Evolutionary conservation across 92 coral and sea anemone genomes (phyloP).

Genomic region (Siderastrea siderea): DNA sequence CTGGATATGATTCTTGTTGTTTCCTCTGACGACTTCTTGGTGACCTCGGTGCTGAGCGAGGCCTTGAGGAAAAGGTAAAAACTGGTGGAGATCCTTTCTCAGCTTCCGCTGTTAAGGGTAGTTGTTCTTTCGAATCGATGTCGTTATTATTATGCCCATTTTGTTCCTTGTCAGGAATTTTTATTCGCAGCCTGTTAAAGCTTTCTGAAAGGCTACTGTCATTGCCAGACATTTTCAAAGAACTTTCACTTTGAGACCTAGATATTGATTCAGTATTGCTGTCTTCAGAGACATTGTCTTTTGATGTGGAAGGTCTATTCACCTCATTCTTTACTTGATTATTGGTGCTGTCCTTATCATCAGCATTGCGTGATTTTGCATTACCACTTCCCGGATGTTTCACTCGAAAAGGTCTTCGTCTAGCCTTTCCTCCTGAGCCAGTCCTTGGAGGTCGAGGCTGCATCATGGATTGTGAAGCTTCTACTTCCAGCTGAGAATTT

Average conservation of each 20-base stretch:
- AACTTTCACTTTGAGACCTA: constrained; percentile 89
- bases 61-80: constrained; percentile 95
- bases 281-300: constrained; percentile 61
- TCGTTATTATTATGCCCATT: constrained; percentile 19
- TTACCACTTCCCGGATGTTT: constrained; percentile 68
- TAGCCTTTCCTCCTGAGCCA: constrained; percentile 89
- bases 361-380: constrained; percentile 48
- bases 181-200: constrained; percentile 58
- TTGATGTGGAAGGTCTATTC: constrained; percentile 41
- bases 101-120: constrained; percentile 13
- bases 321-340: neutral
- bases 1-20: constrained; percentile 48
- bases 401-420: constrained; percentile 87
- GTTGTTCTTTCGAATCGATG: neutral
- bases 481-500: constrained; percentile 75
- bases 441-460: constrained; percentile 98
- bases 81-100: constrained; percentile 68
- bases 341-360: constrained; percentile 46
- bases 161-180: constrained; percentile 42
- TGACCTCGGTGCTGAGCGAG: constrained; percentile 96
- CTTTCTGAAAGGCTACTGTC: constrained; percentile 81
- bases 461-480: constrained; percentile 82
- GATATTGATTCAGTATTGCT: constrained; percentile 76
- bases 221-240: constrained; percentile 87
- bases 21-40: constrained; percentile 82